Percentiles rank a stretch among this genome's conserved stretches.
These are phyloP conservation scores for Strix occidentalis DNA, from an alignment of 2,797 vertebrate genomes.

Conservation along the genomic window DNA sequence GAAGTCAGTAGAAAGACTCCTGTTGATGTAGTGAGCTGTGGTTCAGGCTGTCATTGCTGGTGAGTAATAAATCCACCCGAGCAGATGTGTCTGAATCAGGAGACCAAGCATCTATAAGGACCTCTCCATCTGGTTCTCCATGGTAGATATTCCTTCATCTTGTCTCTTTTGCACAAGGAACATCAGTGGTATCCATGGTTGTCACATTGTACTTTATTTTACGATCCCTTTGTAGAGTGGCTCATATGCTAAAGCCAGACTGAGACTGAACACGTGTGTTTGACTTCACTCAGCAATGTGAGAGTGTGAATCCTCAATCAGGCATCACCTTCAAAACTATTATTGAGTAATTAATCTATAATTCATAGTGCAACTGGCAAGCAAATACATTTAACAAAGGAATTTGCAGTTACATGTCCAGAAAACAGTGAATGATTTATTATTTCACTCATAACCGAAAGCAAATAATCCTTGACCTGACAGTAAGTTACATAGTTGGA, in stretches of 20 bases:
- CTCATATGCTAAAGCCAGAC: conserved; percentile 47
- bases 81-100: conserved; percentile 47
- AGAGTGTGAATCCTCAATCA: conserved; percentile 44
- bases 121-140: conserved; percentile 53
- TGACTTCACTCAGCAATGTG: conserved; percentile 28
- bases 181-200: background rate
- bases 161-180: conserved; percentile 29
- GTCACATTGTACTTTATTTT: conserved; percentile 53
- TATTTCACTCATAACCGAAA: conserved; percentile 45
- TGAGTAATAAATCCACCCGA: background rate
- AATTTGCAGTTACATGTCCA: conserved; percentile 25
- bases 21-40: background rate
- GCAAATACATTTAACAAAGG: conserved; percentile 44
- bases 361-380: conserved; percentile 42
- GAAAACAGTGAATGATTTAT: conserved; percentile 53
- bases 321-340: conserved; percentile 8
- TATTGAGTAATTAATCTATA: conserved; percentile 60
- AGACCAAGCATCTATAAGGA: conserved; percentile 34
- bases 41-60: conserved; percentile 9
- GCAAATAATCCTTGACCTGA: conserved; percentile 44
- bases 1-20: background rate
- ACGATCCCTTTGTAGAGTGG: conserved; percentile 27
- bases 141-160: conserved; percentile 35
- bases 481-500: background rate
- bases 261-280: conserved; percentile 19